phyloP scores from a whole-genome alignment of 1,140 invertebrate genomes.

The Heterodera schachtii region DNA sequence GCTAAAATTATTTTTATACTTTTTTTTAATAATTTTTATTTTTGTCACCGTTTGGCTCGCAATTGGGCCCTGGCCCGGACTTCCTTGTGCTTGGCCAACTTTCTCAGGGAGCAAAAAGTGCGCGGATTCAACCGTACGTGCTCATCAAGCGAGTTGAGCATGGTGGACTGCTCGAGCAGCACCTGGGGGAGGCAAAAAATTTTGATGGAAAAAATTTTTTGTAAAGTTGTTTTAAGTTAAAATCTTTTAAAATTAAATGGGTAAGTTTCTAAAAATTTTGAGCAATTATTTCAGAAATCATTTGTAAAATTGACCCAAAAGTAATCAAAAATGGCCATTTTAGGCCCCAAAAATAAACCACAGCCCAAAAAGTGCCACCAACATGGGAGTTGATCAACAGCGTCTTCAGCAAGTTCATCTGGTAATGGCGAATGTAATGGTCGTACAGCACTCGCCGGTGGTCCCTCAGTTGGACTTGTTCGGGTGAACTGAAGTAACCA shows the following conservation, averaged over 20 bases:
- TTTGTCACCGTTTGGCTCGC: constrained; percentile 23
- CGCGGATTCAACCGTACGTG: constrained; percentile 21
- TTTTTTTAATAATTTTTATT: not conserved
- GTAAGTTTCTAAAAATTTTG: too few species aligned
- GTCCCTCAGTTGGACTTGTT: constrained; percentile 41
- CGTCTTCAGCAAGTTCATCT: constrained; percentile 45
- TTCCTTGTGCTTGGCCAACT: constrained; percentile 29
- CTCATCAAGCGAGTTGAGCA: constrained; percentile 17
- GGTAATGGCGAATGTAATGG: constrained; percentile 46
- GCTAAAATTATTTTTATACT: constrained; percentile 27
- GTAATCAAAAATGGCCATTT: not conserved
- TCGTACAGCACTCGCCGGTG: constrained; percentile 41
- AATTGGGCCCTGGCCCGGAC: constrained; percentile 31
- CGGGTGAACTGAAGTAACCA: constrained; percentile 38
- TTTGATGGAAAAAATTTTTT: not conserved
- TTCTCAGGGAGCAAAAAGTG: constrained; percentile 24
- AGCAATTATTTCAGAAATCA: too few species aligned
- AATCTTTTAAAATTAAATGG: too few species aligned
- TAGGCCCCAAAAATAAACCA: not conserved
- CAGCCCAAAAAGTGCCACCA: not conserved
- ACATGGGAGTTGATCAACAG: constrained; percentile 37
- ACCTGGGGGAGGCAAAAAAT: constrained; percentile 19
- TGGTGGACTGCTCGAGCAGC: constrained; percentile 37
- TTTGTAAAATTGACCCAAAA: not conserved
- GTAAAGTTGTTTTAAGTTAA: not conserved